phyloP scores from a whole-genome alignment of 1,140 invertebrate species.

The Drosophila guanche region DNA sequence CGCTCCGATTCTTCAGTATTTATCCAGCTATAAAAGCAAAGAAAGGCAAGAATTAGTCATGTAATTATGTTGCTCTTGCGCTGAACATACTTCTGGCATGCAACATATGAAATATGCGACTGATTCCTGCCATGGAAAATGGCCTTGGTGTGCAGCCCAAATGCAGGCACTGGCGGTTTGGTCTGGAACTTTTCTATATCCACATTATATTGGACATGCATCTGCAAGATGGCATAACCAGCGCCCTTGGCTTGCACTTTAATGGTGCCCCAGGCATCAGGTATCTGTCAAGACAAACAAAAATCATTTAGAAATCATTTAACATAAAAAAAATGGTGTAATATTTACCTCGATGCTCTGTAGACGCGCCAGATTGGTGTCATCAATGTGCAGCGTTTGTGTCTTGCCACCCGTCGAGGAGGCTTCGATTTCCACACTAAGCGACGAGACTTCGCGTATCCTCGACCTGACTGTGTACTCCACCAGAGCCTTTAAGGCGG shows the following conservation, averaged over 20 bases:
- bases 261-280: constrained; percentile 95
- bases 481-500: constrained; percentile 94
- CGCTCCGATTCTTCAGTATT: constrained; percentile 89
- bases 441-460: constrained; percentile 93
- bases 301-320: not conserved
- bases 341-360: constrained; percentile 88
- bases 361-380: constrained; percentile 89
- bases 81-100: constrained; percentile 89
- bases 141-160: constrained; percentile 88
- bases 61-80: too few species aligned
- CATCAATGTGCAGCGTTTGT: constrained; percentile 88
- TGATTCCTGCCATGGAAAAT: constrained; percentile 95
- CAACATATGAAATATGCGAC: constrained; percentile 93
- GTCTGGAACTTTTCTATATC: constrained; percentile 94
- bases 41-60: not conserved
- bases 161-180: constrained; percentile 90
- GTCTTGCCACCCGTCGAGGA: constrained; percentile 90
- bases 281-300: constrained; percentile 86
- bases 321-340: too few species aligned
- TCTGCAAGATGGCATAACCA: constrained; percentile 95
- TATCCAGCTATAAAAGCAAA: constrained; percentile 87
- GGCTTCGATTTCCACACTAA: constrained; percentile 92
- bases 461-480: constrained; percentile 94
- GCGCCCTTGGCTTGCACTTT: constrained; percentile 95
- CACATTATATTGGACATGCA: constrained; percentile 97